Evolutionary conservation across 2,113 vertebrate species (phyloP).

Genomic region (Ameiurus melas): DNA sequence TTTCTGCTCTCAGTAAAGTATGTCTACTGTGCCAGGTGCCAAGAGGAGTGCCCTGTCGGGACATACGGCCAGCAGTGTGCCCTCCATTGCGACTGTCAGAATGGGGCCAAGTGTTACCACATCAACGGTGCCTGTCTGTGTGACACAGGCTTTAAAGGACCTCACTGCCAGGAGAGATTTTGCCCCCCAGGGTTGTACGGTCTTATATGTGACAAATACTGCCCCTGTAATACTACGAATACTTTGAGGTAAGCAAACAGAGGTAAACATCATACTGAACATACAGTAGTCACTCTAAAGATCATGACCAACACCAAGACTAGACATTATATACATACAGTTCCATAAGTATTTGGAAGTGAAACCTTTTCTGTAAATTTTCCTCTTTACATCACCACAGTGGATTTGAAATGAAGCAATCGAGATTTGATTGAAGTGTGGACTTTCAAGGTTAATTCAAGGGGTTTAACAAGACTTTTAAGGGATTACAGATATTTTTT

Average conservation of each 20-base stretch:
- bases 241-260: constrained; percentile 81
- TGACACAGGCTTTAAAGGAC: constrained; percentile 90
- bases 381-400: neutral
- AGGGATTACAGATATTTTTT: no score
- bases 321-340: neutral
- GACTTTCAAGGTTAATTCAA: no score
- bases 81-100: constrained; percentile 89
- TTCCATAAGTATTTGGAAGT: no score
- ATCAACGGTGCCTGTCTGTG: constrained; percentile 89
- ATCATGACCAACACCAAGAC: neutral
- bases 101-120: constrained; percentile 92
- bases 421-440: no score
- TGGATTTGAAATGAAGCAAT: no score
- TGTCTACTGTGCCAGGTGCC: constrained; percentile 77
- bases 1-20: neutral
- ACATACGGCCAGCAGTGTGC: constrained; percentile 88
- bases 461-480: no score
- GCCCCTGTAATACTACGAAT: constrained; percentile 87
- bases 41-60: constrained; percentile 93
- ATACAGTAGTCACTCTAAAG: neutral
- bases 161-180: constrained; percentile 90
- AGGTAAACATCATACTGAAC: neutral
- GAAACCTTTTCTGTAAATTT: no score
- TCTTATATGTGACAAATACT: constrained; percentile 88
- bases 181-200: constrained; percentile 90